Percentiles rank a stretch among this genome's conserved stretches.
phyloP scores from a whole-genome alignment of 2,888 invertebrate genomes.

The Gymnosoma rotundatum region DNA sequence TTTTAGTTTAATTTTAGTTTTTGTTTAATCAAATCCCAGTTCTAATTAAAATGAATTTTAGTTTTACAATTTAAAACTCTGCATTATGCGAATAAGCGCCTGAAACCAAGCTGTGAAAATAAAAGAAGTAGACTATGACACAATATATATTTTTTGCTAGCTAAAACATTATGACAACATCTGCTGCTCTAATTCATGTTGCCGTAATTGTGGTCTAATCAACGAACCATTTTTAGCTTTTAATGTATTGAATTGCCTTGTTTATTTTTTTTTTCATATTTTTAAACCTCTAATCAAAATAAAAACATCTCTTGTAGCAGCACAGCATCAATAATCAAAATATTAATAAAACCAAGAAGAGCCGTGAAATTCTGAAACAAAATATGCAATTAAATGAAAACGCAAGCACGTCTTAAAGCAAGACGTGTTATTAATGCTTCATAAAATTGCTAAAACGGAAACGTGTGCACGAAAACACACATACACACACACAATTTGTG shows the following conservation, averaged over 20 bases:
- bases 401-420: constrained; percentile 67
- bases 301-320: constrained; percentile 35
- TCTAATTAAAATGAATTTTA: too few relatives aligned
- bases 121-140: too few relatives aligned
- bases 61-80: too few relatives aligned
- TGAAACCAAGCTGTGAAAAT: too few relatives aligned
- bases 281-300: constrained; percentile 58
- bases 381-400: constrained; percentile 61
- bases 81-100: too few relatives aligned
- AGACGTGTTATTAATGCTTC: constrained; percentile 68
- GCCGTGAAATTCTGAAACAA: constrained; percentile 26
- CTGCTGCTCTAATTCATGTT: constrained; percentile 34
- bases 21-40: too few relatives aligned
- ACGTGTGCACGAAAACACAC: constrained; percentile 31
- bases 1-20: too few relatives aligned
- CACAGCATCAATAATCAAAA: constrained; percentile 45
- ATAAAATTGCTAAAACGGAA: constrained; percentile 53
- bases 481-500: not conserved
- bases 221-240: constrained; percentile 33
- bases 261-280: not conserved
- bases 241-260: constrained; percentile 28
- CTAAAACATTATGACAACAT: constrained; percentile 53
- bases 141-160: too few relatives aligned
- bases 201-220: constrained; percentile 59
- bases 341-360: not conserved